These are phyloP conservation scores for Drosophila planitibia DNA, from an alignment of 2,888 invertebrate genomes.

Conservation along the genomic window DNA sequence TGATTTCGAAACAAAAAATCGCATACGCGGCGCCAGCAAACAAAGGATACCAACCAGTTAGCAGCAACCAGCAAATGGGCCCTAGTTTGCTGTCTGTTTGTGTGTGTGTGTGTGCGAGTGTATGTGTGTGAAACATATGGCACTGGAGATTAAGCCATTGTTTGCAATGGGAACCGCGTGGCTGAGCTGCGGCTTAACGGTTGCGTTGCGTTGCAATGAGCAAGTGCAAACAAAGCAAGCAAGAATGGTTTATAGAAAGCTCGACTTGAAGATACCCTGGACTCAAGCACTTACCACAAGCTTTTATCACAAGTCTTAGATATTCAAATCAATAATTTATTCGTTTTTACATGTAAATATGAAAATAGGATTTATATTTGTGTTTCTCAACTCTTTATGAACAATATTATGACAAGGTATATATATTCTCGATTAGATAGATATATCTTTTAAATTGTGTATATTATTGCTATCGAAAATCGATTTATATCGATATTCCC, in stretches of 20 bases:
- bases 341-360: background rate
- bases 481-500: background rate
- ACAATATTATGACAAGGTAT: background rate
- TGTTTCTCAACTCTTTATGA: background rate
- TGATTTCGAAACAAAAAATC: conserved; percentile 69
- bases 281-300: background rate
- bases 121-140: conserved; percentile 60
- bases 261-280: background rate
- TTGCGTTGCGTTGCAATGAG: conserved; percentile 55
- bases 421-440: background rate
- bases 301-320: background rate
- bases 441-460: background rate
- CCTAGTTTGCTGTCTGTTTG: conserved; percentile 20
- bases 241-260: background rate
- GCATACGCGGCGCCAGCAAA: conserved; percentile 35
- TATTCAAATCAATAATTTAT: background rate
- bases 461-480: background rate
- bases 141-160: conserved; percentile 79
- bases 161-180: conserved; percentile 67
- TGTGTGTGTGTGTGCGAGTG: conserved; percentile 20
- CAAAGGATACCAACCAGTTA: conserved; percentile 39
- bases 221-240: conserved; percentile 40
- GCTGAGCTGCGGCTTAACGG: conserved; percentile 71
- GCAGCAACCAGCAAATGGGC: conserved; percentile 32
- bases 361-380: background rate